Evolutionary conservation across 2,113 vertebrate genomes (phyloP).

Genomic region (Trichomycterus rosablanca): DNA sequence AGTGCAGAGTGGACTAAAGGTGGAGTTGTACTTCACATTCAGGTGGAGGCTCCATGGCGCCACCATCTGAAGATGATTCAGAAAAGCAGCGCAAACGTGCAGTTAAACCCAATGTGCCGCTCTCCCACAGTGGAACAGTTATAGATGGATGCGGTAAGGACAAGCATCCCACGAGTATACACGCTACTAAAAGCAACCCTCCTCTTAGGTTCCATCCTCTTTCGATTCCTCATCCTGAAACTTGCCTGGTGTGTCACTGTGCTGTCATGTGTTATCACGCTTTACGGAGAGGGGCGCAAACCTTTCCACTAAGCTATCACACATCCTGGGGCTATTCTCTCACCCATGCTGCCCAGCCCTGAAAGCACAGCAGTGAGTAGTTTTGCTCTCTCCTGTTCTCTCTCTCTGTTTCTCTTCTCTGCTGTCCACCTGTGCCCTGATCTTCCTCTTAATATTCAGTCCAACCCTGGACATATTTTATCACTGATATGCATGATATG

Average conservation of each 20-base stretch:
- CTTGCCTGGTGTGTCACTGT: constrained; percentile 23
- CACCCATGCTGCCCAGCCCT: constrained; percentile 41
- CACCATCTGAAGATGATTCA: constrained; percentile 26
- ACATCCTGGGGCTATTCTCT: constrained; percentile 40
- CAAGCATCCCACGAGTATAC: neutral
- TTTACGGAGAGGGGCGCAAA: constrained; percentile 32
- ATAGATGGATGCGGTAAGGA: constrained; percentile 15
- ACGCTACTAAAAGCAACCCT: neutral
- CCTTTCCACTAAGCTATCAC: constrained; percentile 38
- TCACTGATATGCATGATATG: constrained; percentile 38
- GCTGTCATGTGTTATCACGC: constrained; percentile 29
- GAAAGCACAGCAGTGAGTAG: constrained; percentile 16
- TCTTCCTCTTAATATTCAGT: constrained; percentile 39
- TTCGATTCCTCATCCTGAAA: neutral
- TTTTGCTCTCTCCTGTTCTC: constrained; percentile 2
- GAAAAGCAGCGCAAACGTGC: constrained; percentile 2
- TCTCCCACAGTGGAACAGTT: constrained; percentile 13
- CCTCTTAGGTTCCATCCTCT: neutral
- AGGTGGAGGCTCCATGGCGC: constrained; percentile 35
- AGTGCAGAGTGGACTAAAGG: constrained; percentile 6
- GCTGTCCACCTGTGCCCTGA: constrained; percentile 41
- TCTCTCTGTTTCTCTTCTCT: constrained; percentile 23
- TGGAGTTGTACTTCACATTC: neutral
- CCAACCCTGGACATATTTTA: constrained; percentile 40
- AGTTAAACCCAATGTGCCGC: constrained; percentile 11